Conservation (phyloP, 2,888 invertebrate species). For the Galeopsomyia nigrocyanea region DNA sequence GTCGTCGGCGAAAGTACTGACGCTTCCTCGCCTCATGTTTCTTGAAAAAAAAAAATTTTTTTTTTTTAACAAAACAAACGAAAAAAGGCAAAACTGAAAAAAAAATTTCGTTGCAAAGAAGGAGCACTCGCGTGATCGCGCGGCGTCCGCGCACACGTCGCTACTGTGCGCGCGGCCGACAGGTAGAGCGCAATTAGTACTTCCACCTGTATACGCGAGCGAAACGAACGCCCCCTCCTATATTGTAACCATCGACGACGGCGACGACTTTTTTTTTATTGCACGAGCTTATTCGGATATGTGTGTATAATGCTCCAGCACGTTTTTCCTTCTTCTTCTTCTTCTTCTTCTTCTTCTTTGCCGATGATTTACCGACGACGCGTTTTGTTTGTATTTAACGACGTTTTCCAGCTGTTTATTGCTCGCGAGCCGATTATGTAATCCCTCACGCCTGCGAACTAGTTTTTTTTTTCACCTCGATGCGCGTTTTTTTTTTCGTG, state of each 20-base stretch:
- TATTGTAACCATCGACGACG: too few relatives aligned
- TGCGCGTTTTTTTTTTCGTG: not conserved
- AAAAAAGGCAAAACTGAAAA: too few relatives aligned
- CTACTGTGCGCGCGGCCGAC: constrained; percentile 35
- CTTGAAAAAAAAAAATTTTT: constrained; percentile 12
- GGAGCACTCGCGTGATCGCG: constrained; percentile 3
- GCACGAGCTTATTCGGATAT: too few relatives aligned
- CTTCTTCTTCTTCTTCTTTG: constrained; percentile 19
- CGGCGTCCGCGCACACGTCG: constrained; percentile 2
- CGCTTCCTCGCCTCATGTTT: constrained; percentile 63
- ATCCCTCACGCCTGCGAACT: not conserved
- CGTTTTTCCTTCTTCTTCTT: not conserved
- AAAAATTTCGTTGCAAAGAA: too few relatives aligned
- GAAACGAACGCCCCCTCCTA: too few relatives aligned
- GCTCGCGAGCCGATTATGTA: not conserved
- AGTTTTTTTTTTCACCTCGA: constrained; percentile 8
- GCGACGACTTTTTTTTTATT: too few relatives aligned
- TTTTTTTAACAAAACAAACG: too few relatives aligned
- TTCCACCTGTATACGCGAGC: constrained; percentile 56
- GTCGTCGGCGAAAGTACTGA: constrained; percentile 61
- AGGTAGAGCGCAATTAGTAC: constrained; percentile 63
- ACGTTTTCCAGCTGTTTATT: constrained; percentile 1
- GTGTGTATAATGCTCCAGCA: not conserved
- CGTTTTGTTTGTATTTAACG: too few relatives aligned
- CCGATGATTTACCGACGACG: too few relatives aligned